Evolutionary conservation across 2,113 vertebrate species (phyloP), one percentile per base, ranked within the genome.

Genomic region (Morone chrysops): DNA sequence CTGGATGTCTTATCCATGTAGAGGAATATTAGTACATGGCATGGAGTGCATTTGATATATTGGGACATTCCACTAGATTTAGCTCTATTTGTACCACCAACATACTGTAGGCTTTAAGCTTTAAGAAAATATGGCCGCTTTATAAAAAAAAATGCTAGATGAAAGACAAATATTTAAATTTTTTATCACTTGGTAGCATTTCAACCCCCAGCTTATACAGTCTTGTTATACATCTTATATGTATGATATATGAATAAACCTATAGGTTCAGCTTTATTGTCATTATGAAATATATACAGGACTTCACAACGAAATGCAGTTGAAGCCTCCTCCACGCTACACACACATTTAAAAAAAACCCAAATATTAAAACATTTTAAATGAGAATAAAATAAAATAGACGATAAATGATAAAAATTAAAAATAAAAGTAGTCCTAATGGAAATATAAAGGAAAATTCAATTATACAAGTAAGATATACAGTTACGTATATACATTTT

Each of bases 1-100:
- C 82, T 86, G 75, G 67, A 73, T 88, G 86, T 86, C 83, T 91
- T 78, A 84, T 86, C 85, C 84, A 85, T 87, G 76, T 84, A 77
- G 75, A 84, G 83, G 85, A 88, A 87, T 91, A 91, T 93, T 17
- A 86, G 81, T 48, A 80, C 78, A 84, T 84, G 78, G 53, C 69
- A 73, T 43, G 56, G 67, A 84, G 51, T 63, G 81, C 36, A 67
- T 87, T 88, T 92, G 79, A 91, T 90, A 70, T 78, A 88, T 82
- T 63, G 78, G 31, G 38, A 82, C 5, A 41, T 82, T 89, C 59
- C 65, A 76, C 69, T 65, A 69, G 69, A 87, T 90, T 89, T 78
- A 84, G 31, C 71, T 62, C 16, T 3, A 4, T 78, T 85, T 63
- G 69, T 75, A 57, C 70, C 73, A 53, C 16, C 53, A 65, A 68